phyloP scores from a whole-genome alignment of 2,797 vertebrate species.

The Knipowitschia caucasica region DNA sequence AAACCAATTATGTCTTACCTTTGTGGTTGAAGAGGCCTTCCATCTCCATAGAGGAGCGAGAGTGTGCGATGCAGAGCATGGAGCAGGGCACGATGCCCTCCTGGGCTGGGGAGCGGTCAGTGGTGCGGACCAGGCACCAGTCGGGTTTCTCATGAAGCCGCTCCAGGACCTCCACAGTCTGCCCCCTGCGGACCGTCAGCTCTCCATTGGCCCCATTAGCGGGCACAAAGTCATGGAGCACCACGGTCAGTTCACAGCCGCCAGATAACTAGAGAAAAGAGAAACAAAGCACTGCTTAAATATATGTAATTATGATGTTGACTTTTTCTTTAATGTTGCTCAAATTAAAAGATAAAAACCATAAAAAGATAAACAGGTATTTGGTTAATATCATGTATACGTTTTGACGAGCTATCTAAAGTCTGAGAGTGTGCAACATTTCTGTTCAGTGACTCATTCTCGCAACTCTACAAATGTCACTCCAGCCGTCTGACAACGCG shows the following conservation, averaged over 20 bases:
- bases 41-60: conserved; percentile 98
- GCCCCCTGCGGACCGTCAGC: conserved; percentile 91
- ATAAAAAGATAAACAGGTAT: background rate
- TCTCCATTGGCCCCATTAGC: conserved; percentile 85
- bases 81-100: conserved; percentile 95
- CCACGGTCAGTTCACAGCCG: conserved; percentile 96
- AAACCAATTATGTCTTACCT: conserved; percentile 76
- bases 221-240: conserved; percentile 95
- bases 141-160: conserved; percentile 94
- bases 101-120: conserved; percentile 90
- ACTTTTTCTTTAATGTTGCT: background rate
- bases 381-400: no score
- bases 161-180: conserved; percentile 96
- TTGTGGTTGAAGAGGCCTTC: conserved; percentile 99
- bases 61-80: conserved; percentile 96
- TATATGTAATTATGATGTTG: background rate
- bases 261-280: conserved; percentile 84
- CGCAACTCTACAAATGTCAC: conserved; percentile 28
- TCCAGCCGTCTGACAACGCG: conserved; percentile 9
- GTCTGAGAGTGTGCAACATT: conserved; percentile 1
- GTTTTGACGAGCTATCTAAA: no score
- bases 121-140: conserved; percentile 97
- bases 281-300: background rate
- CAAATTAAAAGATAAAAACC: background rate
- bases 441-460: conserved; percentile 42